Evolutionary conservation across 2,888 invertebrate genomes (phyloP).

Genomic region (Girardia tigrina): DNA sequence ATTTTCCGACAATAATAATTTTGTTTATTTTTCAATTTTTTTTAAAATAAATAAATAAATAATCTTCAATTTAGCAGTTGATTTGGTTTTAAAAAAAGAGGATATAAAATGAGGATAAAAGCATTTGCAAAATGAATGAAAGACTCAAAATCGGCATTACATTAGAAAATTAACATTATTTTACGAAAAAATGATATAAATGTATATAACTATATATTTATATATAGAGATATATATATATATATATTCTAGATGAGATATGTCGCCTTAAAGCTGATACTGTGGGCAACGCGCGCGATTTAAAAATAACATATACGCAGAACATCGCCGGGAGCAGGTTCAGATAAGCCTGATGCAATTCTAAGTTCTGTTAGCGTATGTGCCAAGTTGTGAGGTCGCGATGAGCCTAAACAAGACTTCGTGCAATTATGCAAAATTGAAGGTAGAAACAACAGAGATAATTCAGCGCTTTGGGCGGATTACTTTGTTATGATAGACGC

Average conservation of each 20-base stretch:
- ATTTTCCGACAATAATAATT: no score
- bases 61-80: no score
- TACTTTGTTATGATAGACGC: constrained; percentile 12
- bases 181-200: constrained; percentile 12
- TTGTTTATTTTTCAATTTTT: no score
- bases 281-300: constrained; percentile 16
- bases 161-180: constrained; percentile 23
- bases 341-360: constrained; percentile 20
- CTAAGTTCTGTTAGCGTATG: constrained; percentile 13
- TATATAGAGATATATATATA: no score
- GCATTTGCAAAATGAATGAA: background rate
- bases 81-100: no score
- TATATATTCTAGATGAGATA: constrained; percentile 15
- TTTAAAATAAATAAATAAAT: no score
- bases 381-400: background rate
- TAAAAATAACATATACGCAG: constrained; percentile 15
- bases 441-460: constrained; percentile 23
- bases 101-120: no score
- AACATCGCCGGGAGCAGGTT: constrained; percentile 3
- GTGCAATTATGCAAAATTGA: constrained; percentile 23
- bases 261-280: constrained; percentile 23
- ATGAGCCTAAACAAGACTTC: background rate
- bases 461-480: background rate
- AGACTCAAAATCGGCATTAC: background rate
- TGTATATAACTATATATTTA: no score